phyloP scores from a whole-genome alignment of 1,140 invertebrate genomes.

The Pachyrhynchus sulphureomaculatus region DNA sequence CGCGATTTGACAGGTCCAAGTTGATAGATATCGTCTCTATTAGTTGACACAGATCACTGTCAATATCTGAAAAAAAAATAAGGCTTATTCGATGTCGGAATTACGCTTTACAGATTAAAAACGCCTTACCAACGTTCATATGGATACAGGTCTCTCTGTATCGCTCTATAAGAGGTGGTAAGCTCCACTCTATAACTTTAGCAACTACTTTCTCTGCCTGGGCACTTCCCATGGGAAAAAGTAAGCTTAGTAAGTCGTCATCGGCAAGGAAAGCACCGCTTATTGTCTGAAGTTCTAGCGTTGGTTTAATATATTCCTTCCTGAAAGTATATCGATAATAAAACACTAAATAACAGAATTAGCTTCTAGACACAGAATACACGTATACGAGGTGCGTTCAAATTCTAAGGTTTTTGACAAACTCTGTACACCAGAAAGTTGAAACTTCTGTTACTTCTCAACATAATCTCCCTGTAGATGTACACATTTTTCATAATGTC shows the following conservation, averaged over 20 bases:
- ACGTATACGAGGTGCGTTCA: too few relatives aligned
- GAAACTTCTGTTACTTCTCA: too few relatives aligned
- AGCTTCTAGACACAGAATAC: too few relatives aligned
- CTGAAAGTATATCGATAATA: too few relatives aligned
- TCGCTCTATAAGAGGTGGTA: conserved; percentile 61
- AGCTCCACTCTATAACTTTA: conserved; percentile 63
- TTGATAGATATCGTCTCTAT: conserved; percentile 60
- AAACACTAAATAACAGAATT: not conserved
- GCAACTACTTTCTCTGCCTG: conserved; percentile 57
- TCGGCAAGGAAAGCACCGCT: conserved; percentile 67
- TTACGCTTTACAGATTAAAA: conserved; percentile 42
- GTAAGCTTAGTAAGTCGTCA: conserved; percentile 61
- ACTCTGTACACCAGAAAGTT: too few relatives aligned
- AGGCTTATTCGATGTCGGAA: not conserved
- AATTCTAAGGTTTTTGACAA: too few relatives aligned
- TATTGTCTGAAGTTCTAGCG: conserved; percentile 63
- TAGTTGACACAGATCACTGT: conserved; percentile 54
- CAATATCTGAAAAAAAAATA: conserved; percentile 46
- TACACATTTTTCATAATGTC: too few relatives aligned
- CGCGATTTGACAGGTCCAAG: conserved; percentile 55
- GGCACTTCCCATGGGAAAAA: conserved; percentile 54
- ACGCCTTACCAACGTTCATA: conserved; percentile 56
- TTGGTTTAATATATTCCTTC: conserved; percentile 63
- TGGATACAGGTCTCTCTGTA: conserved; percentile 65
- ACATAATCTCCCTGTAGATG: too few relatives aligned